Evolutionary conservation across 2,113 vertebrate species (phyloP).

Genomic region (Perca flavescens): DNA sequence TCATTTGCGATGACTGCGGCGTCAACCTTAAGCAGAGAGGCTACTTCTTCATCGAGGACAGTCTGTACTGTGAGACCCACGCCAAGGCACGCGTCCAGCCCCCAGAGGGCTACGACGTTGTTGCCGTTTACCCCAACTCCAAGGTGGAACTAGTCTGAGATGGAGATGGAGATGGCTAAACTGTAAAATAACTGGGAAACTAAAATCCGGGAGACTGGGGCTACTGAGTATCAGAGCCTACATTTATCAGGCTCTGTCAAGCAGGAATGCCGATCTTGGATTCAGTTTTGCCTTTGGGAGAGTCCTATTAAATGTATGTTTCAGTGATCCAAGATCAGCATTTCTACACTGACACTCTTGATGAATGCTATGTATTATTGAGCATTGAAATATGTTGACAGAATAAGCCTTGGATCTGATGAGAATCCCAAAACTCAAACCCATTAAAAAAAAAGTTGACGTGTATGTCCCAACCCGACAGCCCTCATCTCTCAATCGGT

Average conservation of each 20-base stretch:
- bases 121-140: conserved; percentile 98
- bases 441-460: neutral
- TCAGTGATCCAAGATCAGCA: conserved; percentile 49
- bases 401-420: conserved; percentile 19
- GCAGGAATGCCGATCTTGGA: conserved; percentile 48
- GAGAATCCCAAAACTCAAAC: conserved; percentile 22
- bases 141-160: conserved; percentile 94
- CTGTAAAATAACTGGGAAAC: conserved; percentile 33
- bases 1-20: conserved; percentile 95
- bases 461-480: conserved; percentile 10
- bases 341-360: conserved; percentile 35
- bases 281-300: conserved; percentile 40
- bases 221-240: conserved; percentile 31
- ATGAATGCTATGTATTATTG: conserved; percentile 38
- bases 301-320: conserved; percentile 10
- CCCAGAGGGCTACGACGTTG: conserved; percentile 97
- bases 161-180: neutral
- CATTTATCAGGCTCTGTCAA: conserved; percentile 46
- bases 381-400: conserved; percentile 40
- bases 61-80: conserved; percentile 95
- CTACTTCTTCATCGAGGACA: conserved; percentile 98
- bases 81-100: conserved; percentile 96
- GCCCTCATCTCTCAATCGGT: conserved; percentile 19
- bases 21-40: conserved; percentile 95
- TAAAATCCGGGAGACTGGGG: conserved; percentile 25